Evolutionary conservation across 2,113 vertebrate genomes (phyloP), one percentile per base, ranked within the genome.

Genomic region (Cryptotis parvus): DNA sequence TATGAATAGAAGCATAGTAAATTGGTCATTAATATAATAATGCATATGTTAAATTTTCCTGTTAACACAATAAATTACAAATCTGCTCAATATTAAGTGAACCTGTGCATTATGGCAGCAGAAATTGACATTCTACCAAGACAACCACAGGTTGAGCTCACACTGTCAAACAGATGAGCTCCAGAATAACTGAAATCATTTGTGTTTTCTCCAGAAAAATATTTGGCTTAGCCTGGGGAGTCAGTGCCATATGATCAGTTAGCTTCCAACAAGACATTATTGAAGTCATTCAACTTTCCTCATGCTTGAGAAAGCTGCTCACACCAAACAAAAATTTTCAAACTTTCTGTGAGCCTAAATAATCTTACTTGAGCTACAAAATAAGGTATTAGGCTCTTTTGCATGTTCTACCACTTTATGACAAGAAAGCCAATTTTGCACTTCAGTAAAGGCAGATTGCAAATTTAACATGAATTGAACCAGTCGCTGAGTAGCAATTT

Each of bases 401-500:
- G 90, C 97, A 92, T 95, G 93, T 98, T 95, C 96, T 97, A 96
- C 94, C 92, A 96, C 95, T 85, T 98, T 96, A 97, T 96, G 94
- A 97, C 95, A 97, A 98, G 96, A 92, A 95, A 97, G 96, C 77
- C 96, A 97, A 98, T 97, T 98, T 97, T 97, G 96, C 91, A 97
- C 97, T 98, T 97, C 96, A 96, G 39, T 97, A 95, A 96, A 98
- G 96, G 96, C 95, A 94, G 92, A 97, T 61, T 97, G 97, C 95
- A 97, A 98, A 97, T 98, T 96, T 97, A 98, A 96, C 94, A 96
- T 91, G 91, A 97, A 96, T 95, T 97, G 93, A 97, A 97, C 96
- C 85, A 96, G 96, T 92, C 96, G 96, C 95, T 97, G 91, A 97
- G 88, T 72, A 94, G 94, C 97, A 94, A 95, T 97, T 97, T 97